Base-by-base conservation (phyloP, 2,113 vertebrate species). In the Gymnocephalus cernua region DNA sequence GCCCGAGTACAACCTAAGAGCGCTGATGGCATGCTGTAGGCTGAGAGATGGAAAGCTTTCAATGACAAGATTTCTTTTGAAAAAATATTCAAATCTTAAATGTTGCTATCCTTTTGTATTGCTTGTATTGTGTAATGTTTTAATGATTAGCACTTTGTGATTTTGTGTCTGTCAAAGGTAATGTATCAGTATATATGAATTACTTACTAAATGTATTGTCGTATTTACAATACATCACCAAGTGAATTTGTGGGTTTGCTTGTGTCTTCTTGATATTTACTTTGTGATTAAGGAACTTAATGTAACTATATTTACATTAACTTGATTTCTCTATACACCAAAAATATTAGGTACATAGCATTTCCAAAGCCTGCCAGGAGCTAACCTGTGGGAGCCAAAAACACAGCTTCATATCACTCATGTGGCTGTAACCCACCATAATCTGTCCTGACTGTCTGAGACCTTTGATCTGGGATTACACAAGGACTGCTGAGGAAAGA, bases 401-500 rank as follows among this genome's bases (percentile, higher is more conserved):
- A 67, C n/a, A 6, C 7, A 6, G 35, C 29, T 73, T 83, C 50
- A 38, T 63, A 81, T 86, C 35, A 53, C 41, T 80, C 27, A 53
- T 74, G 59, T 77, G 72, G 51, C 82, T 76, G 47, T 79, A 67
- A 74, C 83, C 68, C 86, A 79, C 81, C 65, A 86, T 74, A 86
- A 81, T 83, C 54, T 61, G 50, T 78, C 47, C 76, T 83, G 84
- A 76, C 83, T 88, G 88, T 75, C 54, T 25, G 27, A 87, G 89
- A 92, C 76, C 83, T 92, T 92, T 92, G 89, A 93, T 93, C 89
- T 92, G 71, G 91, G 86, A 93, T 93, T 92, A 92, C 77, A 92
- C 59, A 45, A 77, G 35, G 76, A 25, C 75, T 25, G 79, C 61
- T 71, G 83, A 82, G 83, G 47, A 77, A 82, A 83, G 85, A 86